Evolutionary conservation across 2,797 vertebrate species (phyloP).

Genomic region (Smutsia temminckii): DNA sequence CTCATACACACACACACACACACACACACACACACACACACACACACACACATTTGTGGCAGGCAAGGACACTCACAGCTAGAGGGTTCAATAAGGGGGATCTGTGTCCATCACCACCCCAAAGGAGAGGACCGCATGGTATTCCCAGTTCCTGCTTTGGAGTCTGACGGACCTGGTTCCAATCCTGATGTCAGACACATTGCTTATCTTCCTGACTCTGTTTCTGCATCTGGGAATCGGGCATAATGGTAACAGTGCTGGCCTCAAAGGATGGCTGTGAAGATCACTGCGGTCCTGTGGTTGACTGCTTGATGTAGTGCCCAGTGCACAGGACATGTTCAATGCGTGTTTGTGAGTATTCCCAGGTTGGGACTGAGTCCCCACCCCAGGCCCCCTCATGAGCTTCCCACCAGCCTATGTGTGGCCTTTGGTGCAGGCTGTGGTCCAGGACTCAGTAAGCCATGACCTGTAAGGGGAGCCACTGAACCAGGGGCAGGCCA

Average conservation of each 20-base stretch:
- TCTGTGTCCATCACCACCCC: not conserved
- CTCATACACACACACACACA: not conserved
- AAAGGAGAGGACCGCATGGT: accelerated
- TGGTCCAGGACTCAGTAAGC: not conserved
- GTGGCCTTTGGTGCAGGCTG: not conserved
- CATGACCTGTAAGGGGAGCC: accelerated
- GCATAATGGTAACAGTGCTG: not conserved
- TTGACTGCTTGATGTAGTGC: accelerated
- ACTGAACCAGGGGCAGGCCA: accelerated
- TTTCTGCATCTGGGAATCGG: not conserved
- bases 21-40: not conserved
- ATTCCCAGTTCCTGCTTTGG: not conserved
- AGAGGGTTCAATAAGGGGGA: not conserved
- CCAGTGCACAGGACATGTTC: accelerated
- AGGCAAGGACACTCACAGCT: not conserved
- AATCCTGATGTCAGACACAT: not conserved
- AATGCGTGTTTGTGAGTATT: accelerated
- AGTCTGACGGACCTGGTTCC: not conserved
- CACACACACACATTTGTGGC: not conserved
- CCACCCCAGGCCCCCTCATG: not conserved
- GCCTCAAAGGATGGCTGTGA: not conserved
- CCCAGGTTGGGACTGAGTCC: not conserved
- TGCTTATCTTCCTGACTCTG: not conserved
- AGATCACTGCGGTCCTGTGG: accelerated
- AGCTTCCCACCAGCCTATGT: not conserved